Evolutionary conservation across 1,140 invertebrate genomes (phyloP).

Genomic region (Nixonia krombeini): DNA sequence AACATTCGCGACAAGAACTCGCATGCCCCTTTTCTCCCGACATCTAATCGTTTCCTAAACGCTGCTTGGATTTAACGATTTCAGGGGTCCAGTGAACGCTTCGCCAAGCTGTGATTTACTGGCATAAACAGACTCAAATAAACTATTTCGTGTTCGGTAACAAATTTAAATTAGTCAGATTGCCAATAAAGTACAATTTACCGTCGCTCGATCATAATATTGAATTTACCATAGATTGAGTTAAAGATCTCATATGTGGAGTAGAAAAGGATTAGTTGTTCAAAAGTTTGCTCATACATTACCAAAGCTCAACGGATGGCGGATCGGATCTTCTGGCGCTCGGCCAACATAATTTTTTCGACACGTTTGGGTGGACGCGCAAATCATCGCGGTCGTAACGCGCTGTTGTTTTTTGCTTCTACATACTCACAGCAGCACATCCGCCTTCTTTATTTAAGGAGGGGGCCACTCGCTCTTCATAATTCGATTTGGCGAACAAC

Average conservation of each 20-base stretch:
- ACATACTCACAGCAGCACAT: constrained; percentile 17
- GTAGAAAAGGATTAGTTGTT: too few species aligned
- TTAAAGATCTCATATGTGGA: too few species aligned
- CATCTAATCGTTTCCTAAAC: constrained; percentile 59
- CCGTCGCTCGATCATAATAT: too few species aligned
- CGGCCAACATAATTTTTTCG: constrained; percentile 33
- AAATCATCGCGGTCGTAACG: constrained; percentile 26
- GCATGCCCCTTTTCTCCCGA: constrained; percentile 18
- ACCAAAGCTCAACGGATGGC: neutral
- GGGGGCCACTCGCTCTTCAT: constrained; percentile 50
- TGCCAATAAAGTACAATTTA: too few species aligned
- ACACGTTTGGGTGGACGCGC: constrained; percentile 21
- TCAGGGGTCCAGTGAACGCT: neutral
- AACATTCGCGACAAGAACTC: too few species aligned
- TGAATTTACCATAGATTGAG: too few species aligned
- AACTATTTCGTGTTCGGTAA: too few species aligned
- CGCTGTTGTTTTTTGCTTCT: constrained; percentile 36
- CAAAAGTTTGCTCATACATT: neutral
- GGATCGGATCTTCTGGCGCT: constrained; percentile 7
- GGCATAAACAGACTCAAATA: too few species aligned
- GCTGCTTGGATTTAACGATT: constrained; percentile 40
- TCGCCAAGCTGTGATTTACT: too few species aligned
- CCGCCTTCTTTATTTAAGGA: constrained; percentile 37
- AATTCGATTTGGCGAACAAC: constrained; percentile 57
- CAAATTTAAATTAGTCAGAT: too few species aligned